Conservation (phyloP, 1,140 invertebrate genomes). For the Cherax quadricarinatus region DNA sequence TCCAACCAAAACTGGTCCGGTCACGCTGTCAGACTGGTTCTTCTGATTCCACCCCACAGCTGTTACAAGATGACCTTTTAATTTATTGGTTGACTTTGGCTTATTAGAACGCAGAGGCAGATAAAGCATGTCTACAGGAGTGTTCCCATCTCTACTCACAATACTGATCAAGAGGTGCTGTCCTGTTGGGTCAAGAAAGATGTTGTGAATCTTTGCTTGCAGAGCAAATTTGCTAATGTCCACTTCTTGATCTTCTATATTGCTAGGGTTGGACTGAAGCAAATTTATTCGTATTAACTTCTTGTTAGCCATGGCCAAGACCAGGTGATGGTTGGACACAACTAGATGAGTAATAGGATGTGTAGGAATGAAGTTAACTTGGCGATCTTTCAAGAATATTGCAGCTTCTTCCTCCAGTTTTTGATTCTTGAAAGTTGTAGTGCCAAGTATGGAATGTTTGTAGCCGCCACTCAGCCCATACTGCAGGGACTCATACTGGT, state of each 20-base stretch:
- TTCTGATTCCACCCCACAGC: constrained; percentile 92
- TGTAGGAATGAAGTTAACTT: constrained; percentile 79
- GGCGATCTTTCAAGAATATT: constrained; percentile 69
- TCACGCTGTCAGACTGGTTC: constrained; percentile 84
- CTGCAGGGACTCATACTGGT: constrained; percentile 71
- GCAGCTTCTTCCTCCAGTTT: constrained; percentile 72
- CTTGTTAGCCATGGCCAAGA: constrained; percentile 90
- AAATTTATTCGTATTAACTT: constrained; percentile 89
- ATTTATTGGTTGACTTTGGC: constrained; percentile 84
- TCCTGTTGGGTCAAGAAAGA: constrained; percentile 92
- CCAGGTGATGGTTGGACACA: constrained; percentile 88
- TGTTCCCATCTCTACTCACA: constrained; percentile 81
- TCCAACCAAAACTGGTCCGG: constrained; percentile 89
- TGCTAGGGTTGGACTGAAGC: constrained; percentile 82
- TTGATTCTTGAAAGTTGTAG: constrained; percentile 68
- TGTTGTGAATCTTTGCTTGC: constrained; percentile 81
- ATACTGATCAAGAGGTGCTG: constrained; percentile 89
- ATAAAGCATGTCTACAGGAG: constrained; percentile 87
- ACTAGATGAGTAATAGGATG: constrained; percentile 87
- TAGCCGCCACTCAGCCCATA: constrained; percentile 17
- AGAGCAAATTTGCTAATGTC: constrained; percentile 76
- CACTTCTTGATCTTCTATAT: constrained; percentile 80
- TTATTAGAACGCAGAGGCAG: constrained; percentile 80
- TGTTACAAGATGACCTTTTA: constrained; percentile 90
- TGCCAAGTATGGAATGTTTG: constrained; percentile 62